Evolutionary conservation across 2,113 vertebrate species (phyloP).

Genomic region (Paradoxurus hermaphroditus): DNA sequence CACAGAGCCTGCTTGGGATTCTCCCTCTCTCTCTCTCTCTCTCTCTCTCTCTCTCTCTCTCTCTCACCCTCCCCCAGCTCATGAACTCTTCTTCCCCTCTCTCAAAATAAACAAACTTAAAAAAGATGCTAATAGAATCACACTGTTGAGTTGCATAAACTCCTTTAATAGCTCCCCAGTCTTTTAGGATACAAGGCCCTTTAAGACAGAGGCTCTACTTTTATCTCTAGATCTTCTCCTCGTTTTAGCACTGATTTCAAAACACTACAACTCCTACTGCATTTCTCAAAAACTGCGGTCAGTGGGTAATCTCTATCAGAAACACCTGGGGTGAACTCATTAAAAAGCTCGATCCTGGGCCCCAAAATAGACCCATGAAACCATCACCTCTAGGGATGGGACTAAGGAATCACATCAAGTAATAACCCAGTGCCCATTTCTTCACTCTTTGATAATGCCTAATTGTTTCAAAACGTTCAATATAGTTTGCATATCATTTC

Average conservation of each 20-base stretch:
- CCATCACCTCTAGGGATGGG: not conserved
- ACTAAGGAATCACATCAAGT: not conserved
- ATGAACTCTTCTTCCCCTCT: too few relatives aligned
- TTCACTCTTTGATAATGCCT: not conserved
- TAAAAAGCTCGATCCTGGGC: not conserved
- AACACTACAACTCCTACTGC: not conserved
- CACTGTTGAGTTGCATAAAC: not conserved
- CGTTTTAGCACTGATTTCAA: not conserved
- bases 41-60: too few relatives aligned
- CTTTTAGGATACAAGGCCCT: not conserved
- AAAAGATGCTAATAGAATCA: not conserved
- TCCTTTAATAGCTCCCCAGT: not conserved
- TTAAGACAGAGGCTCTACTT: not conserved
- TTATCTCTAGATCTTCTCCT: not conserved
- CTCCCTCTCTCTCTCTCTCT: too few relatives aligned
- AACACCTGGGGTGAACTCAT: not conserved
- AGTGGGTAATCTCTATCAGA: not conserved
- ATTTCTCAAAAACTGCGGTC: not conserved
- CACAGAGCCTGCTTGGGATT: too few relatives aligned
- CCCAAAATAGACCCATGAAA: not conserved
- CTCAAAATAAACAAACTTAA: too few relatives aligned
- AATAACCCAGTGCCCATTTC: not conserved
- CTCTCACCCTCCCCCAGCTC: too few relatives aligned
- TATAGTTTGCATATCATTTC: not conserved
- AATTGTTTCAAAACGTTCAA: conserved; percentile 23